Base-by-base conservation (phyloP, 1,140 invertebrate genomes). In the Megalopta genalis region DNA sequence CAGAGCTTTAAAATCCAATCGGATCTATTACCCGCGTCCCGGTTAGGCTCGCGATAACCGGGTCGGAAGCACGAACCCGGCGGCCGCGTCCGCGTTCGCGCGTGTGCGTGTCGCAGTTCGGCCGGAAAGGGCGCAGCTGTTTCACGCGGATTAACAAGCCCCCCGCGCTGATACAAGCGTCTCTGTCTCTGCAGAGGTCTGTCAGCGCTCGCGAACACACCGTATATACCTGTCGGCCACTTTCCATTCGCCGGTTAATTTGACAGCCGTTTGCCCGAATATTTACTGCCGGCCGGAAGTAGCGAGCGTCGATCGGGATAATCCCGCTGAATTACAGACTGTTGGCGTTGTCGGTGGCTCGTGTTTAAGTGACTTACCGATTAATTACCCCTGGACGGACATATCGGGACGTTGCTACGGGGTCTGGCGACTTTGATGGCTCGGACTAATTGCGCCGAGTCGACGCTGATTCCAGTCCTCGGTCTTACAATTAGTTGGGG, bases 111-210 rank as follows among this genome's bases (percentile, higher is more conserved):
- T 12, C 42, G 12, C 42, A 12, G 42, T 8, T 46, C 12, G 42
- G 9, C 12, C 25, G 46, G 52, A 66, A 79, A 79, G 70, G 67
- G 64, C 46, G 49, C 77, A 49, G 79, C 72, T 86, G 75, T 87
- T 84, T 84, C 74, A 87, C 59, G 39, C 74, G 70, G 79, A 83
- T 87, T 81, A 87, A 85, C 75, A 32, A 62, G 62, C 12, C 49
- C 39, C 32, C 62, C 80, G 81, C 42, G 42, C 12, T 46, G 74
- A 84, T 81, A 86, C 72, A 67, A 70, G 76, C 78, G 83, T 82
- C 65, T 32, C 62, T 74, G 66, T 79, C 83, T 65, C 79, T 64
- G 72, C 66, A 32, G 32, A 71, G 46, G 39, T 79, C 77, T 78
- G 81, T 80, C 79, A 81, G 77, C 72, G 83, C 68, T 79, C 59